phyloP scores from a whole-genome alignment of 2,113 vertebrate species.

The Neolamprologus caudopunctatus region DNA sequence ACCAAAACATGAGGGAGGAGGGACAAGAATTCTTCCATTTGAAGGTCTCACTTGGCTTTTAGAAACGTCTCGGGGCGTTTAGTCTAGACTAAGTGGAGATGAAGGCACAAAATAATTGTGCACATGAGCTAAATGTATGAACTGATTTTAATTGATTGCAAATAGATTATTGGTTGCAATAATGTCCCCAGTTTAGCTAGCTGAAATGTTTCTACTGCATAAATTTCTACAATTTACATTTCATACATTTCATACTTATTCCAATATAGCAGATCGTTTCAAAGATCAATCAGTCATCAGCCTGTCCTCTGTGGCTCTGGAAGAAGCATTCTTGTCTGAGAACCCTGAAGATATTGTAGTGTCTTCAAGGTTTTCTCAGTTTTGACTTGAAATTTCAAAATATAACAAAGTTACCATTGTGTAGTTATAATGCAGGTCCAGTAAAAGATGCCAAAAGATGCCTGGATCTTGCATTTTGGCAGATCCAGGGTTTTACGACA shows the following conservation, averaged over 20 bases:
- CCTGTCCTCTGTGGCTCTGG: not conserved
- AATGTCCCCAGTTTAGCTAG: accelerated
- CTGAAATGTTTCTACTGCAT: not conserved
- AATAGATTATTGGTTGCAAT: not conserved
- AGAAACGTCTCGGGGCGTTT: not conserved
- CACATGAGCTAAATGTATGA: not conserved
- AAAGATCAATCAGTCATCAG: not conserved
- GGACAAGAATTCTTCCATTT: constrained; percentile 17
- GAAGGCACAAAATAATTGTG: not conserved
- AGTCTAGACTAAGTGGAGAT: not conserved
- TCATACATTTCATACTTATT: not conserved
- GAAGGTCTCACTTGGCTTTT: not conserved
- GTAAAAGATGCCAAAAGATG: not conserved
- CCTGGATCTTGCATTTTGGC: not conserved
- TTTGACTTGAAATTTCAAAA: not conserved
- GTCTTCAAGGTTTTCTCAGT: not conserved
- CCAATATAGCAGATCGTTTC: not conserved
- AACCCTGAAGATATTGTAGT: not conserved
- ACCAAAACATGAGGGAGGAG: not conserved
- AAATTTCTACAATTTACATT: not conserved
- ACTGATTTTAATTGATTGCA: not conserved
- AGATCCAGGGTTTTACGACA: not conserved
- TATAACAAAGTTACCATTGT: not conserved
- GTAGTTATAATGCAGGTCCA: not conserved
- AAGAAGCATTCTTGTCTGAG: not conserved